Evolutionary conservation across 2,113 vertebrate genomes (phyloP).

Genomic region (Mus pahari): DNA sequence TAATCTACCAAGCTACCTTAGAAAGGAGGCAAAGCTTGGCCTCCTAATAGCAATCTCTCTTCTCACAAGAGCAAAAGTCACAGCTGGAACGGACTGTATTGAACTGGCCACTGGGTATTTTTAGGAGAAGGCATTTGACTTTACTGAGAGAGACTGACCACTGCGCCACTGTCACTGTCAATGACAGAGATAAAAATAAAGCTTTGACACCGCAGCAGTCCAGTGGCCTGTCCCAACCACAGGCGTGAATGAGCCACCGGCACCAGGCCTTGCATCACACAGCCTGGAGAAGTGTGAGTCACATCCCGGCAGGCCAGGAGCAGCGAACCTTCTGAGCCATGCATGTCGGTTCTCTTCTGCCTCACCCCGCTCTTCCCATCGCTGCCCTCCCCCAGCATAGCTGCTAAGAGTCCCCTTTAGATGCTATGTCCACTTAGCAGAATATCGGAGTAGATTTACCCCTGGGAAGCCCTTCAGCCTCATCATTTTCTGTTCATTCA

Average conservation of each 20-base stretch:
- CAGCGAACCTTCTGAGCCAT: slow-evolving; percentile 25
- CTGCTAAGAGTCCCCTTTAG: slow-evolving; percentile 35
- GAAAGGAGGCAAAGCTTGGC: slow-evolving; percentile 75
- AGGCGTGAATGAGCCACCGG: slow-evolving; percentile 26
- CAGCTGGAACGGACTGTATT: not conserved
- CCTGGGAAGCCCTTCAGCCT: not conserved
- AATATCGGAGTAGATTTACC: not conserved
- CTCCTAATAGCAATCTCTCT: slow-evolving; percentile 60
- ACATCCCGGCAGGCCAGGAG: slow-evolving; percentile 2
- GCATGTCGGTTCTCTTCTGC: not conserved
- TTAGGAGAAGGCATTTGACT: slow-evolving; percentile 59
- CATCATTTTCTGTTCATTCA: not conserved
- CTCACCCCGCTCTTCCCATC: rapidly evolving
- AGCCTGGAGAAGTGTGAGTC: slow-evolving; percentile 6
- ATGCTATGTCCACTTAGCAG: not conserved
- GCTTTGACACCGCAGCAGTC: not conserved
- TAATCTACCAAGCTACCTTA: slow-evolving; percentile 85
- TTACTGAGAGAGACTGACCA: not conserved
- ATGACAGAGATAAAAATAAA: slow-evolving; percentile 59
- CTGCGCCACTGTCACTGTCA: slow-evolving; percentile 48
- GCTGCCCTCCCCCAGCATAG: not conserved
- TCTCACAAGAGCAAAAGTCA: slow-evolving; percentile 56
- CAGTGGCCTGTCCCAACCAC: slow-evolving; percentile 44
- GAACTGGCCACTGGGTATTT: not conserved
- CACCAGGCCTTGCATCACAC: not conserved